Evolutionary conservation across 2,797 vertebrate genomes (phyloP), one percentile per base, ranked within the genome.

Genomic region (Austrolebias charrua): DNA sequence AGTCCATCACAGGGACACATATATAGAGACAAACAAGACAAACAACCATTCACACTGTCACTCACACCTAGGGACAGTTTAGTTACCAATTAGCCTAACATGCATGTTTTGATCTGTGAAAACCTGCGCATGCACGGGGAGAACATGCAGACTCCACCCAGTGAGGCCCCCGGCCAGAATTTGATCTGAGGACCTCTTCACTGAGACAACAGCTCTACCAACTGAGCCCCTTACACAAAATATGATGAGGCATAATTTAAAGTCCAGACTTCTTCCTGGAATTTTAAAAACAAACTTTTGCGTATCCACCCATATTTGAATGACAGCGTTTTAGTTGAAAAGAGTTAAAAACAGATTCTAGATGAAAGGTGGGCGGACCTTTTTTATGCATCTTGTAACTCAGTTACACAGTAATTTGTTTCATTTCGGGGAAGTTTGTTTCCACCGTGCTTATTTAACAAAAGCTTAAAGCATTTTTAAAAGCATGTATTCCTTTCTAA

Each of bases 271-370:
- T 67, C 18, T 52, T 56, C 9, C 7, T 47, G 13, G n/a, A 70
- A 65, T 55, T 64, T 65, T 66, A 54, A 71, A 43, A 54, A 49
- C 18, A 29, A 15, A 60, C 61, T 70, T 70, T 53, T 24, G 50
- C n/a, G 45, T 47, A 42, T 47, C 66, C 55, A 54, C 63, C 60
- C 49, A 73, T 59, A 43, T 47, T 42, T 40, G 4, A 69, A 57
- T 42, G 33, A 57, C 12, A 67, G 4, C 47, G 60, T 28, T 71
- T n/a, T 9, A 31, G 35, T 8, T 56, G 42, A 62, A 49, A 66
- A 46, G 4, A 28, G 18, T 53, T 43, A 12, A 24, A 44, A 29
- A 35, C 49, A 20, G 40, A 42, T 20, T 71, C 55, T 38, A 60
- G 69, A 55, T 68, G 42, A 28, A 33, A 76, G 11, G 40, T 43